These are phyloP conservation scores for Porites lobata DNA, from an alignment of 92 coral and sea anemone genomes.

Conservation along the genomic window DNA sequence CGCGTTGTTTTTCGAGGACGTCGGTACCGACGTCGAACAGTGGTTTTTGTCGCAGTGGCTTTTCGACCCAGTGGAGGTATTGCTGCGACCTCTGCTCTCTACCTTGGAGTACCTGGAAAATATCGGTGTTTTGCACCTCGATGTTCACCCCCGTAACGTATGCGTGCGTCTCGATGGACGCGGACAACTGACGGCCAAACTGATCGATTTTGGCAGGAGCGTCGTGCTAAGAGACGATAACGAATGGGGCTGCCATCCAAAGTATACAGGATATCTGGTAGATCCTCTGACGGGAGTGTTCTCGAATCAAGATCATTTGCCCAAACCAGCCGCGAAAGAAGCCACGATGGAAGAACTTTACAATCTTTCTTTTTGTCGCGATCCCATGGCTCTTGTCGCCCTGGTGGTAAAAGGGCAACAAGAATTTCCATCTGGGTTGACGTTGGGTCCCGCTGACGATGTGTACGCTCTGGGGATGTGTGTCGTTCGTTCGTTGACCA, in stretches of 20 bases:
- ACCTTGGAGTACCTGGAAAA: not conserved
- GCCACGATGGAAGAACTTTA: not conserved
- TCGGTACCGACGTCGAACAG: not conserved
- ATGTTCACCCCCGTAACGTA: not conserved
- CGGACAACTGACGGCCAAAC: too few species aligned
- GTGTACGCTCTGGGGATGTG: conserved; percentile 26
- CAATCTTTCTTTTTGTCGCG: not conserved
- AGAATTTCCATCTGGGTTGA: not conserved
- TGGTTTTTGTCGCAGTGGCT: not conserved
- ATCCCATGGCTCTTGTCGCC: not conserved
- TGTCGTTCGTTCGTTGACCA: not conserved
- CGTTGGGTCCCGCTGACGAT: conserved; percentile 2
- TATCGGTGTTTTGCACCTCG: not conserved
- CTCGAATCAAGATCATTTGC: not conserved
- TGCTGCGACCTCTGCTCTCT: not conserved
- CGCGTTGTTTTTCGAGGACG: not conserved
- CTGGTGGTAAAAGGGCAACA: not conserved
- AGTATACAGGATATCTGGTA: not conserved
- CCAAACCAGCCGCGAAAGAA: not conserved
- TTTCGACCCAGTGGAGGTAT: conserved; percentile 6
- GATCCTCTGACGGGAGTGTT: conserved; percentile 1
- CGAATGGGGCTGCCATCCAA: not conserved
- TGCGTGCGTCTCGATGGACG: not conserved
- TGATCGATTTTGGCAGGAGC: not conserved
- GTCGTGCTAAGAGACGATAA: not conserved